Conservation (phyloP, 64 coral and sea anemone species). For the Montipora cactus region DNA sequence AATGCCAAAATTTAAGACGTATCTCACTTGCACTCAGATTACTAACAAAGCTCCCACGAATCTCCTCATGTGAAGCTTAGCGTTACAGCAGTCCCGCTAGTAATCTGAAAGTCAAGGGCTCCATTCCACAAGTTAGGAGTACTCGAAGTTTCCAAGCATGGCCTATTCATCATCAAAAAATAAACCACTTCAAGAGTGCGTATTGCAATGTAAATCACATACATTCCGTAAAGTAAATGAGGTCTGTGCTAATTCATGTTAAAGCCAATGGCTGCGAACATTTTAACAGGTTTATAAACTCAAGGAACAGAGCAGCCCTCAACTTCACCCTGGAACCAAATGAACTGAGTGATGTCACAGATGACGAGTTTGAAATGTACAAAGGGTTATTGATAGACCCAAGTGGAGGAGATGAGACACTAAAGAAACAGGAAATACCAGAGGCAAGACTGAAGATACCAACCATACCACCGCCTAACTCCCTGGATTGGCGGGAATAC, state of each 20-base stretch:
- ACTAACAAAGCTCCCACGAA: no score
- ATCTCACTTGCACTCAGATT: no score
- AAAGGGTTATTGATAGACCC: slow-evolving; percentile 88
- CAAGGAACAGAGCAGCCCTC: slow-evolving; percentile 80
- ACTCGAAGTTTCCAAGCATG: no score
- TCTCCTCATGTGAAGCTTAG: no score
- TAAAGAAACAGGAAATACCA: slow-evolving; percentile 76
- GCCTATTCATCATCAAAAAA: no score
- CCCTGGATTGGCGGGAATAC: slow-evolving; percentile 92
- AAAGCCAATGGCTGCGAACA: not conserved
- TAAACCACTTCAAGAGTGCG: no score
- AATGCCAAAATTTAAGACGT: no score
- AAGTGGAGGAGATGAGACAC: slow-evolving; percentile 59
- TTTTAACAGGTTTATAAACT: slow-evolving; percentile 79
- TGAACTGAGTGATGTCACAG: slow-evolving; percentile 87
- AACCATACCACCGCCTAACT: slow-evolving; percentile 39
- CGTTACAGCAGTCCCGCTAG: no score
- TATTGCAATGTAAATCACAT: no score
- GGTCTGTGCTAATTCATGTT: not conserved
- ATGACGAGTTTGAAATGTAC: slow-evolving; percentile 92
- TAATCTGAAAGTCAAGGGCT: no score
- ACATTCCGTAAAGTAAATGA: no score
- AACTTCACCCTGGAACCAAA: slow-evolving; percentile 85
- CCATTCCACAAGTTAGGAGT: no score
- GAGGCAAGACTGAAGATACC: slow-evolving; percentile 72